phyloP scores from a whole-genome alignment of 2,797 vertebrate genomes.

The Allobates femoralis region DNA sequence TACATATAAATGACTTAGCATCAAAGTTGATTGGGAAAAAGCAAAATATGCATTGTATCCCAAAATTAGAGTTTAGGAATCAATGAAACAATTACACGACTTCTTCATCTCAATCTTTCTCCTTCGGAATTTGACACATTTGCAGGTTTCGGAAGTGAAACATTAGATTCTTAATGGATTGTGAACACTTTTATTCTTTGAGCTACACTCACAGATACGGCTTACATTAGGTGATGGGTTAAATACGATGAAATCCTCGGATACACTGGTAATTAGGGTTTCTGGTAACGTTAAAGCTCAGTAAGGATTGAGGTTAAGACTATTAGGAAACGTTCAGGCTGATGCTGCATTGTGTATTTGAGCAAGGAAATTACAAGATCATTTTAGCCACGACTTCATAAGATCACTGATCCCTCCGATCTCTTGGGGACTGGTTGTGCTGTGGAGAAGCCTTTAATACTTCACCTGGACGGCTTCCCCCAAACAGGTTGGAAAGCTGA shows the following conservation, averaged over 20 bases:
- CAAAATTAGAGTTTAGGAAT: too few species aligned
- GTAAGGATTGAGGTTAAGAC: conserved; percentile 1
- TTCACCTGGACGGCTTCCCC: background rate
- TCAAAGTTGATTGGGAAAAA: too few species aligned
- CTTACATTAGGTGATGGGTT: background rate
- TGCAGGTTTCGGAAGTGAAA: background rate
- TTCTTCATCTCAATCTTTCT: background rate
- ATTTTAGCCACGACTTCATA: background rate
- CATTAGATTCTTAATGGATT: conserved; percentile 1
- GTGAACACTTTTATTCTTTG: background rate
- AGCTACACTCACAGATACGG: background rate
- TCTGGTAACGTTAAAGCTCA: background rate
- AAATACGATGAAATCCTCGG: background rate
- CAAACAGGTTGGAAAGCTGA: too few species aligned
- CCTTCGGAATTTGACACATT: background rate
- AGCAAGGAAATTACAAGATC: background rate
- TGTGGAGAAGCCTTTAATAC: background rate
- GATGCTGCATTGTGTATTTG: background rate
- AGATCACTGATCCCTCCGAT: background rate
- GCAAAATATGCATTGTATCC: too few species aligned
- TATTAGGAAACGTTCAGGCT: background rate
- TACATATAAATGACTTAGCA: too few species aligned
- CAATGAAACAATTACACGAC: too few species aligned
- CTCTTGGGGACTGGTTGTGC: background rate
- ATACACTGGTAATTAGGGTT: background rate